Conservation (phyloP, 2,888 invertebrate genomes). For the Latrodectus elegans region DNA sequence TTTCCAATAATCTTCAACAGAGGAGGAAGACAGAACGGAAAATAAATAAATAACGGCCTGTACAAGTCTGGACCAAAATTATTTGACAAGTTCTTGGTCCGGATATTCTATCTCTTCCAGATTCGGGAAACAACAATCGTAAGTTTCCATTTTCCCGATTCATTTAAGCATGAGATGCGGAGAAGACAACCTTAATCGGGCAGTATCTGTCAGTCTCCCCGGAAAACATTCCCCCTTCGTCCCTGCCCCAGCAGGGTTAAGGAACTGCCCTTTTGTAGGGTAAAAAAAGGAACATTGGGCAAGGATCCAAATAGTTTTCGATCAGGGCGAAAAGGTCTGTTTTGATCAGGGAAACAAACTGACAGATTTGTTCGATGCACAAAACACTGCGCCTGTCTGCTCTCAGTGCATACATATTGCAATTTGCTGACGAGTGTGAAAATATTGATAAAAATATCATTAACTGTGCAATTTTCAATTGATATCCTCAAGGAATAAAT, state of each 20-base stretch:
- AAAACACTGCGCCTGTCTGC: too few species aligned
- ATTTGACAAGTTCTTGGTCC: not conserved
- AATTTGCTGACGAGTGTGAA: too few species aligned
- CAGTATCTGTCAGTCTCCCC: conserved; percentile 30
- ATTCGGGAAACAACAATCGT: not conserved
- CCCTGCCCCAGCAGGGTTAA: conserved; percentile 23
- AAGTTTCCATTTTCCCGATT: conserved; percentile 19
- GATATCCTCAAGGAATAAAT: too few species aligned
- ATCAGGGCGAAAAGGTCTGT: conserved; percentile 15
- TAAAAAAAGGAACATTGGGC: conserved; percentile 33
- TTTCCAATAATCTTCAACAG: too few species aligned
- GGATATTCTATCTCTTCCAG: not conserved
- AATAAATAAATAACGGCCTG: not conserved
- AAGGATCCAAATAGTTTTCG: conserved; percentile 32
- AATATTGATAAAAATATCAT: too few species aligned
- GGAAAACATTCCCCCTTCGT: not conserved
- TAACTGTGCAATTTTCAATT: too few species aligned
- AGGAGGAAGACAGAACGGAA: too few species aligned
- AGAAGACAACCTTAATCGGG: conserved; percentile 30
- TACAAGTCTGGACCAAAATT: not conserved
- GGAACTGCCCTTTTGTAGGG: conserved; percentile 28
- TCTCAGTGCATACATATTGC: too few species aligned
- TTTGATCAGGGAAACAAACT: conserved; percentile 6
- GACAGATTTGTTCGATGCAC: not conserved
- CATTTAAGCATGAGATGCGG: conserved; percentile 43